These are phyloP conservation scores for Leptodactylus fuscus DNA, from an alignment of 2,113 vertebrate genomes.

Conservation along the genomic window DNA sequence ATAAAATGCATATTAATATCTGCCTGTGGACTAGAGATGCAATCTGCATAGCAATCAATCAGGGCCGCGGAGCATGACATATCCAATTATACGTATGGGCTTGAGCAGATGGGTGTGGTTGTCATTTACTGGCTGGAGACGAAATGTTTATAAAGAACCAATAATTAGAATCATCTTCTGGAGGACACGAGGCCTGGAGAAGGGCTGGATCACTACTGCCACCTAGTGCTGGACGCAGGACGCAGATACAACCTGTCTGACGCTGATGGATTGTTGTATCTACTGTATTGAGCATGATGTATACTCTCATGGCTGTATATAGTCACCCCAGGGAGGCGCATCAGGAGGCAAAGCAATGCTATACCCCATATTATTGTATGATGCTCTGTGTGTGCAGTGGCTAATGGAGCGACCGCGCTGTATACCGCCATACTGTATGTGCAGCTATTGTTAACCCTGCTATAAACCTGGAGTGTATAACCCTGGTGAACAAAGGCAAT, in stretches of 20 bases:
- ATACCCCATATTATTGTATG: too few species aligned
- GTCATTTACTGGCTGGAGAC: constrained; percentile 28
- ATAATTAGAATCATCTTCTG: constrained; percentile 30
- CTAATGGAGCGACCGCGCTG: too few species aligned
- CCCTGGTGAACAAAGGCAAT: too few species aligned
- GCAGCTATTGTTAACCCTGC: too few species aligned
- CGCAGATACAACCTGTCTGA: not conserved
- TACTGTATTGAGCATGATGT: too few species aligned
- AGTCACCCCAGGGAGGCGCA: too few species aligned
- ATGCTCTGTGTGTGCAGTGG: too few species aligned
- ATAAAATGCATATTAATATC: constrained; percentile 15
- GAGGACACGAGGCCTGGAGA: not conserved
- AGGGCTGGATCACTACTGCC: constrained; percentile 41
- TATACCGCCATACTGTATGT: too few species aligned
- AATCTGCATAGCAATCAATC: constrained; percentile 33
- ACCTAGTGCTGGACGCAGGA: constrained; percentile 25
- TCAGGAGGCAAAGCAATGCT: too few species aligned
- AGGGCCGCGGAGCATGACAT: not conserved
- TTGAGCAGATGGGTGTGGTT: constrained; percentile 25
- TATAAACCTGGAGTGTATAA: too few species aligned
- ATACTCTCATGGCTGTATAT: too few species aligned
- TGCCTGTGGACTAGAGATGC: not conserved
- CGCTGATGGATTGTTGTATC: not conserved
- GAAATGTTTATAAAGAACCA: constrained; percentile 47
- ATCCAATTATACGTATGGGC: constrained; percentile 20